Percentiles rank a stretch among this genome's conserved stretches.
These are phyloP conservation scores for Microctenopoma steveboyesi DNA, from an alignment of 2,797 vertebrate genomes.

Conservation along the genomic window DNA sequence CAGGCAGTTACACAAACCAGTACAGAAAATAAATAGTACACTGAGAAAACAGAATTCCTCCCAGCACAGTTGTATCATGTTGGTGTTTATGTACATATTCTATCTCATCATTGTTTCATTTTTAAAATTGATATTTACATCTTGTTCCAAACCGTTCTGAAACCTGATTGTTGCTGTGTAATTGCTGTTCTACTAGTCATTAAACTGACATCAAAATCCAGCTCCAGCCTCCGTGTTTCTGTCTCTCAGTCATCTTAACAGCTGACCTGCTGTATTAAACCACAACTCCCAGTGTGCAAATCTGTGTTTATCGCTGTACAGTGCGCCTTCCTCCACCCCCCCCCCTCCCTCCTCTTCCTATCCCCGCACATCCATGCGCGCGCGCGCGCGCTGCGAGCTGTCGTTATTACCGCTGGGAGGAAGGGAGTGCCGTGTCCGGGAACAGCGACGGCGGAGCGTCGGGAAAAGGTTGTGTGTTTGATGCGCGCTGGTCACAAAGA, in stretches of 20 bases:
- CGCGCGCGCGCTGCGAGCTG: constrained; percentile 41
- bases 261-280: constrained; percentile 33
- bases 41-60: constrained; percentile 39
- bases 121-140: constrained; percentile 54
- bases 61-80: constrained; percentile 32
- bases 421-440: constrained; percentile 59
- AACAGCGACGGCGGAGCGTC: constrained; percentile 10
- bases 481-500: constrained; percentile 27
- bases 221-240: background rate
- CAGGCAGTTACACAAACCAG: constrained; percentile 6
- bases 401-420: constrained; percentile 57
- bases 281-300: constrained; percentile 72
- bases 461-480: constrained; percentile 25
- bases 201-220: constrained; percentile 65
- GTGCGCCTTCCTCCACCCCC: constrained; percentile 21
- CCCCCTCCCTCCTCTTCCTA: constrained; percentile 12
- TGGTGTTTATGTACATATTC: constrained; percentile 35
- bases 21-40: constrained; percentile 22
- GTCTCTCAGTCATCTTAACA: background rate
- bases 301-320: constrained; percentile 51
- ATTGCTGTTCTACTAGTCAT: constrained; percentile 71
- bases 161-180: constrained; percentile 54
- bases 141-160: constrained; percentile 36
- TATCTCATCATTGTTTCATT: constrained; percentile 45
- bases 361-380: constrained; percentile 18